Evolutionary conservation across 1,140 invertebrate species (phyloP), one percentile per base, ranked within the genome.

Genomic region (Camponotus floridanus): DNA sequence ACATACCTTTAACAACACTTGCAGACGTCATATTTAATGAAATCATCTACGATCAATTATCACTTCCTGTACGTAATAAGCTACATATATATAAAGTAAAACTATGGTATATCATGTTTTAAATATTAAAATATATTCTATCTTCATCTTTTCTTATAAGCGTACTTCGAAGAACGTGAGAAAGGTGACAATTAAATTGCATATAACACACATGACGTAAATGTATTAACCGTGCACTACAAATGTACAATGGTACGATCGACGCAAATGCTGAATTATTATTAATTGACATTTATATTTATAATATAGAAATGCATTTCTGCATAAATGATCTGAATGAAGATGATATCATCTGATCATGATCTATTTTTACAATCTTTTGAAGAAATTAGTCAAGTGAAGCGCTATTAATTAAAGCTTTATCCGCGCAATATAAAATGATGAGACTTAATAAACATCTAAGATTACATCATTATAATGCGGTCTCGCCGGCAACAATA

Each of bases 401-500:
- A 26, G n/a, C 18, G 51, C 48, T 36, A 79, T 68, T 79, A 64
- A 78, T 42, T 45, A 36, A n/a, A 15, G 73, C 21, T 42, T 57
- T 31, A n/a, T 48, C 42, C 45, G 45, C 33, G 33, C 39, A 80
- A 70, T 80, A 39, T 80, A 39, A 81, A 73, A 59, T 81, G 71
- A 81, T 45, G 67, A 73, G 36, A 39, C 26, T 48, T 59, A 45
- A 73, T 81, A 81, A 81, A 42, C 45, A 71, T 71, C 45, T 9
- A 33, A 31, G 36, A 26, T 81, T 81, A 61, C 79, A 2, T 61
- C 36, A 73, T 39, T 7, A 51, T 61, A 81, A 59, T 61, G 67
- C 79, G 79, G 36, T 81, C 36, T 21, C 18, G 67, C 33, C 79
- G 36, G 36, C 42, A 81, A 71, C 36, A 73, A 81, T 61, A 81